Evolutionary conservation across 2,113 vertebrate genomes (phyloP).

Genomic region (Petaurus breviceps): DNA sequence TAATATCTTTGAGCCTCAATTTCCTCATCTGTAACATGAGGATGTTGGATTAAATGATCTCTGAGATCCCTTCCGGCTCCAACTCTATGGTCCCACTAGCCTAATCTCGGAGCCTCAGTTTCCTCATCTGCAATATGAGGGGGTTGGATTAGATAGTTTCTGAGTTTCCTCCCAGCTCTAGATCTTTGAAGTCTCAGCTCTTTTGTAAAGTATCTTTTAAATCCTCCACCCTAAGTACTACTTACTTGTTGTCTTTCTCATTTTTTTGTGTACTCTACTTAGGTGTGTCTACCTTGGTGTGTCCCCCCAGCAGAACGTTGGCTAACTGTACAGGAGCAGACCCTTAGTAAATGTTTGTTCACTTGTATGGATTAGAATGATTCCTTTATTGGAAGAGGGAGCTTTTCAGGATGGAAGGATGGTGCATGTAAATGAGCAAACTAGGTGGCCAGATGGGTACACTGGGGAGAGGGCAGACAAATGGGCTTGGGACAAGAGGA

Average conservation of each 20-base stretch:
- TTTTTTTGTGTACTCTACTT: not conserved
- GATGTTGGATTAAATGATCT: not conserved
- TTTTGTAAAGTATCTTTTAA: not conserved
- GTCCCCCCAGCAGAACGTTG: not conserved
- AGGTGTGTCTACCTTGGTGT: not conserved
- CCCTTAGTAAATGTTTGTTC: not conserved
- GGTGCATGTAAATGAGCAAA: too few relatives aligned
- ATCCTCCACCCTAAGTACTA: not conserved
- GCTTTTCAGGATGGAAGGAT: too few relatives aligned
- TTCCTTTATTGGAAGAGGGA: not conserved
- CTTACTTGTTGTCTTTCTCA: too few relatives aligned
- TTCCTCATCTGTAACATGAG: not conserved
- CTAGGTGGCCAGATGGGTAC: too few relatives aligned
- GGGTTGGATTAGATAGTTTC: not conserved
- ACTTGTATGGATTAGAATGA: not conserved
- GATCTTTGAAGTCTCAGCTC: not conserved
- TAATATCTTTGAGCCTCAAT: not conserved
- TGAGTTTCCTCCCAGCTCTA: not conserved
- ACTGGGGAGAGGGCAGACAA: too few relatives aligned
- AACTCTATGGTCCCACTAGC: not conserved
- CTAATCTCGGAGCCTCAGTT: not conserved
- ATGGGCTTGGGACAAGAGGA: not conserved
- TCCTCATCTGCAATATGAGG: not conserved
- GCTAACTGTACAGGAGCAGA: not conserved
- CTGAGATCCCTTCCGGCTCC: not conserved